These are phyloP conservation scores for Orthosia gothica DNA, from an alignment of 2,888 invertebrate genomes.

Conservation along the genomic window DNA sequence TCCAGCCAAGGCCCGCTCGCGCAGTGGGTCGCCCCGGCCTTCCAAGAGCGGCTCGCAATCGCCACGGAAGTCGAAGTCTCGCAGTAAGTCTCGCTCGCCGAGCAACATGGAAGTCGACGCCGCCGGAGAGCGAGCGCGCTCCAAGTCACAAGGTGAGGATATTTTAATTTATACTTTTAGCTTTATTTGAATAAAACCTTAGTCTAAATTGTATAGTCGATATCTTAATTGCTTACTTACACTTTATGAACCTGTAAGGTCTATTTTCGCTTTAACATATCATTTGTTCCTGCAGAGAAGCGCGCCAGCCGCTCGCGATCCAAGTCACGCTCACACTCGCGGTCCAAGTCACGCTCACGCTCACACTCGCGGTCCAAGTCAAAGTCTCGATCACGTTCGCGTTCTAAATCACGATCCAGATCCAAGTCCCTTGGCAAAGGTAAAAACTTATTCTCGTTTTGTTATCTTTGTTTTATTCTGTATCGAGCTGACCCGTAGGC, in stretches of 20 bases:
- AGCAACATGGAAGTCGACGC: slow-evolving; percentile 74
- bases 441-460: slow-evolving; percentile 2
- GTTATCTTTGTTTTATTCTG: background rate
- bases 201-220: background rate
- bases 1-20: slow-evolving; percentile 63
- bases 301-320: slow-evolving; percentile 73
- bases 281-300: slow-evolving; percentile 54
- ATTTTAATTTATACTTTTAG: background rate
- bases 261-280: too few species aligned
- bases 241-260: background rate
- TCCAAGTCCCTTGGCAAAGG: slow-evolving; percentile 58
- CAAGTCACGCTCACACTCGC: slow-evolving; percentile 62
- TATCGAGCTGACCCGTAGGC: background rate
- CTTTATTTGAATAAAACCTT: background rate
- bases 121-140: slow-evolving; percentile 64
- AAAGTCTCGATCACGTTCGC: background rate
- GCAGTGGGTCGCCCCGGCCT: slow-evolving; percentile 32
- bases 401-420: slow-evolving; percentile 47
- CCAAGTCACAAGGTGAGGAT: slow-evolving; percentile 67
- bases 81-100: slow-evolving; percentile 65
- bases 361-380: slow-evolving; percentile 41
- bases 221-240: background rate
- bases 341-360: slow-evolving; percentile 34
- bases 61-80: slow-evolving; percentile 49
- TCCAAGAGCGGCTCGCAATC: slow-evolving; percentile 34